Evolutionary conservation across 2,888 invertebrate genomes (phyloP), one percentile per base, ranked within the genome.

Genomic region (Blastobasis adustella): DNA sequence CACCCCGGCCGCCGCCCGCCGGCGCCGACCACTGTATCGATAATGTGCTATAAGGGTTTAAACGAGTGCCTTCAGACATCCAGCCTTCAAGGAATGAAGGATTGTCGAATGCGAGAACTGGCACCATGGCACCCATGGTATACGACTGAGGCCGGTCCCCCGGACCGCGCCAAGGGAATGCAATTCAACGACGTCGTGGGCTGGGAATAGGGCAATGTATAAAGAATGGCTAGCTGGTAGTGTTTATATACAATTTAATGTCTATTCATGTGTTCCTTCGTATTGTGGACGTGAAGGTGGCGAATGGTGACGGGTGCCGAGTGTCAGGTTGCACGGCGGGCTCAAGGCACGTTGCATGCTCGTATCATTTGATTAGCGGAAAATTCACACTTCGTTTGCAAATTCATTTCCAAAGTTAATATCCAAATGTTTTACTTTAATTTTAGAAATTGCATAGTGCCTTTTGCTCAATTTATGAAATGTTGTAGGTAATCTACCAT

Each of bases 61-160:
- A 84, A 83, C 84, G 77, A 87, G 87, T 87, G 87, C 87, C 87
- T 87, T 87, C 79, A 77, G 73, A 79, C 82, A 79, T 84, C 85
- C 85, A 86, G 87, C 86, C 86, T 86, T 86, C 81, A 76, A 66
- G 69, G 71, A 77, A 76, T 73, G 66, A 79, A 79, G 73, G 82
- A 78, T 82, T 76, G 79, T 80, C 76, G 79, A 79, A 79, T 75
- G 80, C 77, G 76, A 69, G 69, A 71, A 76, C 71, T 69, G 68
- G 70, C 69, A 65, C 62, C 63, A 66, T 23, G 23, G 23, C 23
- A 23, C 23, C 23, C 23, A 23, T 23, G 23, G 23, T 23, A 23
- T 23, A 23, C 23, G 23, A 23, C 23, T 23, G 23, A 23, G 23
- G 23, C 23, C 23, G 23, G 23, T 23, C 23, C 23, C 51, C 55